Conservation (phyloP, 1,140 invertebrate species). For the Uloborus diversus region DNA sequence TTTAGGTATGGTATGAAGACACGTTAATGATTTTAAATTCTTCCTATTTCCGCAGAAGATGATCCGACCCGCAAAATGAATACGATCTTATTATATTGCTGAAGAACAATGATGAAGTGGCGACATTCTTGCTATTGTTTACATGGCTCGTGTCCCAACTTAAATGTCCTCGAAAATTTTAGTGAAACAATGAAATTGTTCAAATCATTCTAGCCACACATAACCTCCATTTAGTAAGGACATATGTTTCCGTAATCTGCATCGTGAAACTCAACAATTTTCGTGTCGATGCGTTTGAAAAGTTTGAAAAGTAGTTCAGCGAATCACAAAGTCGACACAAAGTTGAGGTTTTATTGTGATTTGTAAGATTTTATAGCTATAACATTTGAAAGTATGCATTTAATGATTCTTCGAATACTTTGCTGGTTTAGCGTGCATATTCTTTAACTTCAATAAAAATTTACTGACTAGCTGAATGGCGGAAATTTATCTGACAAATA, state of each 20-base stretch:
- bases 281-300: no score
- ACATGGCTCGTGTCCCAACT: background rate
- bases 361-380: no score
- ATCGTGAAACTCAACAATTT: no score
- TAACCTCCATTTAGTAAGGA: background rate
- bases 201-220: background rate
- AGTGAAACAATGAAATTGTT: slow-evolving; percentile 18
- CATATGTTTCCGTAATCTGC: background rate
- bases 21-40: background rate
- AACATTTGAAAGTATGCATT: no score
- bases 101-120: slow-evolving; percentile 14
- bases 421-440: no score
- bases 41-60: background rate
- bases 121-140: slow-evolving; percentile 15
- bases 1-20: background rate
- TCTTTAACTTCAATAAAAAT: no score
- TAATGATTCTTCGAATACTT: no score
- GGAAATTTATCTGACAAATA: no score
- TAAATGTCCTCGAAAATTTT: slow-evolving; percentile 14
- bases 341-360: no score
- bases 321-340: no score
- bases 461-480: no score
- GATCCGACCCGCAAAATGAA: background rate
- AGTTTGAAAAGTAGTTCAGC: no score
- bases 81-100: background rate